Evolutionary conservation across 2,113 vertebrate genomes (phyloP), one percentile per base, ranked within the genome.

Genomic region (Todiramphus chloris): DNA sequence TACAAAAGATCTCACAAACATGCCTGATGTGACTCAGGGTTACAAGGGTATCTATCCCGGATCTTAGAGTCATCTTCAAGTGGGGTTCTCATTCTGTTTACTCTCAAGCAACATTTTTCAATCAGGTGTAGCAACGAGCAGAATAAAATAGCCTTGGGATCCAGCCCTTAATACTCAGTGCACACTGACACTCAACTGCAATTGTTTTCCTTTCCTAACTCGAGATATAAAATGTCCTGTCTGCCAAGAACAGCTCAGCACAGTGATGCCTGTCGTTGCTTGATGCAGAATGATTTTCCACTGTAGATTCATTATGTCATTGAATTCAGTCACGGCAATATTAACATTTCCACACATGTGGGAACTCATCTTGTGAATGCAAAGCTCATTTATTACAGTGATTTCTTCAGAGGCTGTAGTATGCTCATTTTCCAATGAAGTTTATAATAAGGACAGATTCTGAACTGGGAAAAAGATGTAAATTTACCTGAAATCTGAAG

Each of bases 261-360:
- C 44, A 62, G 87, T n/a, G 89, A 93, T 94, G 95, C 93, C 46
- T 97, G 96, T 95, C 94, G 91, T 96, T 96, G 94, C 94, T 96
- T 96, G 96, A 96, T 59, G 81, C 67, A 77, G 96, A 94, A 84
- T 95, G 94, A 96, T 96, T 96, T 95, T 97, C 95, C 95, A 95
- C 81, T 94, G 94, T 41, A 80, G 83, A 95, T 92, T 94, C 94
- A 94, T 96, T 94, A 95, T 96, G 94, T 96, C 95, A 97, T 70
- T 96, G 93, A 94, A 95, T 94, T 96, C 94, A 93, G 93, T 96
- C 94, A 96, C 44, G 69, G 96, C 83, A 97, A 93, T 76, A 96
- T 92, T 91, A 96, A 82, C 59, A 89, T 94, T 96, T 95, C 95
- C 96, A 96, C 95, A 94, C 95, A 93, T 96, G 96, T 94, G 96